phyloP scores from a whole-genome alignment of 2,888 invertebrate genomes.

The Caenorhabditis sp. region DNA sequence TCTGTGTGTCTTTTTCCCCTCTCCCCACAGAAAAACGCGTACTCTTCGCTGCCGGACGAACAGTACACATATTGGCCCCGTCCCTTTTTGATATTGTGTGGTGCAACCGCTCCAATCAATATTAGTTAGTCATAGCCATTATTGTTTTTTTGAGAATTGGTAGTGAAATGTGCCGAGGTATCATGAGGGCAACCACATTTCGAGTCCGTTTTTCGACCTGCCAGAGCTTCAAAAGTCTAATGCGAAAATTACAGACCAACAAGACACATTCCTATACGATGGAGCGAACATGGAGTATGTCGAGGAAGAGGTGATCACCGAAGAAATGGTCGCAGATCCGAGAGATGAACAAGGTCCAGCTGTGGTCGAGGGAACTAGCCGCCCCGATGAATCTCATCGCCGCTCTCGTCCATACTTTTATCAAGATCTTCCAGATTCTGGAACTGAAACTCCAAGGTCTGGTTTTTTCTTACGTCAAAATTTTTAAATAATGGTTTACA shows the following conservation, averaged over 20 bases:
- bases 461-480: background rate
- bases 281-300: constrained; percentile 20
- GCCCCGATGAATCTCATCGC: background rate
- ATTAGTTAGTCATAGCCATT: no score
- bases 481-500: background rate
- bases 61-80: no score
- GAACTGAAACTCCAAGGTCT: background rate
- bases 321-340: constrained; percentile 16
- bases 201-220: no score
- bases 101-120: no score
- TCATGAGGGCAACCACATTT: no score
- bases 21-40: no score
- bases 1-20: no score
- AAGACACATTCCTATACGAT: background rate
- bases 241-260: background rate
- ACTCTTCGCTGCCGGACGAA: no score
- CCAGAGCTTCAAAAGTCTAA: no score
- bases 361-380: background rate
- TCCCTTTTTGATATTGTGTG: no score
- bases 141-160: no score
- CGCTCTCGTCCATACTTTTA: background rate
- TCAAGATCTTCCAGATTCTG: background rate
- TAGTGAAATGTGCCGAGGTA: no score
- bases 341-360: background rate
- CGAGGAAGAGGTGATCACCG: constrained; percentile 36